phyloP scores from a whole-genome alignment of 2,888 invertebrate species.

The Athripsodes cinereus region DNA sequence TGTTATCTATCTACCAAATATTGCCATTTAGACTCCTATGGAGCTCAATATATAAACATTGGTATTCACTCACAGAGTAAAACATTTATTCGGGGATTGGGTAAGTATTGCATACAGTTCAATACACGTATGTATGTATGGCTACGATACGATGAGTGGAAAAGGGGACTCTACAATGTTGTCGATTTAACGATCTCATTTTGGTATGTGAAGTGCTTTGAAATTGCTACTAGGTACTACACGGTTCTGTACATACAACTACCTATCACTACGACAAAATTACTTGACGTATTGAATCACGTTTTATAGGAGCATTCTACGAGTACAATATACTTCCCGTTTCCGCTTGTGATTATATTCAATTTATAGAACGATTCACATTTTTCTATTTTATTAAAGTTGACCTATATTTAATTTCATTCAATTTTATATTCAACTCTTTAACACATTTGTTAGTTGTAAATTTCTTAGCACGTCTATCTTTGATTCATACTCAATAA shows the following conservation, averaged over 20 bases:
- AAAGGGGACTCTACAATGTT: neutral
- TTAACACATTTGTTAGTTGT: too few relatives aligned
- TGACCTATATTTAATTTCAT: neutral
- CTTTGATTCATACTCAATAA: too few relatives aligned
- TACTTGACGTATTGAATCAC: neutral
- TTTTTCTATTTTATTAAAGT: neutral
- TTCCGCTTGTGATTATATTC: neutral
- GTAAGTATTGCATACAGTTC: too few relatives aligned
- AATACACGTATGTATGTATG: too few relatives aligned
- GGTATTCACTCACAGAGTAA: too few relatives aligned
- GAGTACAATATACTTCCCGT: neutral
- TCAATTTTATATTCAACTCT: too few relatives aligned
- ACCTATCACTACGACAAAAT: neutral
- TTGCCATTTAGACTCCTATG: too few relatives aligned
- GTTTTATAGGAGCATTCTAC: slow-evolving; percentile 2
- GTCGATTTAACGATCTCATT: slow-evolving; percentile 1
- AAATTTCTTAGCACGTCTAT: too few relatives aligned
- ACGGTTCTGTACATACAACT: neutral
- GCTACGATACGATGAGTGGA: neutral
- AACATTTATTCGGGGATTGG: too few relatives aligned
- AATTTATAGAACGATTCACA: neutral
- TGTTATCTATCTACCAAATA: too few relatives aligned
- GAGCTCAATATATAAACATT: too few relatives aligned
- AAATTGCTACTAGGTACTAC: neutral
- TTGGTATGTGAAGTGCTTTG: neutral